These are phyloP conservation scores for Idaea biselata DNA, from an alignment of 2,888 invertebrate species.

Conservation along the genomic window DNA sequence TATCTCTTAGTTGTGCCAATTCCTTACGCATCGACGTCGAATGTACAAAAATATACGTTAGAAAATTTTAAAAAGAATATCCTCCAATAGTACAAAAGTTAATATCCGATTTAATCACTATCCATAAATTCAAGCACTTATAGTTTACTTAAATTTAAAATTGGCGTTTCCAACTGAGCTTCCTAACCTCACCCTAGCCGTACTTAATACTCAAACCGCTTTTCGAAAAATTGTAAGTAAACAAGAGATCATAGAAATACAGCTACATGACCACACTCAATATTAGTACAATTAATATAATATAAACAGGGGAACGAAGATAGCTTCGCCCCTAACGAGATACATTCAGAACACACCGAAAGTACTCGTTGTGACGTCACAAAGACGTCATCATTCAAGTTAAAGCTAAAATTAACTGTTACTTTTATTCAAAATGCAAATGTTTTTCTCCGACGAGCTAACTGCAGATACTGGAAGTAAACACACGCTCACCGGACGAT, in stretches of 20 bases:
- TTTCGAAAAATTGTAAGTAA: constrained; percentile 78
- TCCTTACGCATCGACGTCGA: constrained; percentile 71
- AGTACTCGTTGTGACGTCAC: neutral
- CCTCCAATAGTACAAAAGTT: constrained; percentile 61
- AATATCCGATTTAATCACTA: constrained; percentile 55
- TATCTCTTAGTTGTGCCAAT: constrained; percentile 68
- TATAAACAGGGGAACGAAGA: constrained; percentile 49
- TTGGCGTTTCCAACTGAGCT: constrained; percentile 75
- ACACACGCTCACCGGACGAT: constrained; percentile 21
- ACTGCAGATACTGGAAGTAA: constrained; percentile 14
- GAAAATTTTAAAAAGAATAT: constrained; percentile 61
- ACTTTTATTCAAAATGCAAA: constrained; percentile 12
- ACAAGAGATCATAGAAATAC: constrained; percentile 71
- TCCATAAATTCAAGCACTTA: constrained; percentile 68
- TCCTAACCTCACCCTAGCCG: constrained; percentile 42
- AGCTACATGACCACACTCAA: constrained; percentile 67
- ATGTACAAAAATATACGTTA: constrained; percentile 76
- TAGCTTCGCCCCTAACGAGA: constrained; percentile 10
- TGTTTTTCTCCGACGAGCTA: neutral
- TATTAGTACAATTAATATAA: constrained; percentile 45
- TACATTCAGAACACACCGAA: neutral
- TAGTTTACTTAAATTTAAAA: constrained; percentile 61
- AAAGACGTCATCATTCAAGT: neutral
- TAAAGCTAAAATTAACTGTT: constrained; percentile 8
- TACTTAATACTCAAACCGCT: constrained; percentile 45